Evolutionary conservation across 92 coral and sea anemone genomes (phyloP).

Genomic region (Chrysogorgia sp.): DNA sequence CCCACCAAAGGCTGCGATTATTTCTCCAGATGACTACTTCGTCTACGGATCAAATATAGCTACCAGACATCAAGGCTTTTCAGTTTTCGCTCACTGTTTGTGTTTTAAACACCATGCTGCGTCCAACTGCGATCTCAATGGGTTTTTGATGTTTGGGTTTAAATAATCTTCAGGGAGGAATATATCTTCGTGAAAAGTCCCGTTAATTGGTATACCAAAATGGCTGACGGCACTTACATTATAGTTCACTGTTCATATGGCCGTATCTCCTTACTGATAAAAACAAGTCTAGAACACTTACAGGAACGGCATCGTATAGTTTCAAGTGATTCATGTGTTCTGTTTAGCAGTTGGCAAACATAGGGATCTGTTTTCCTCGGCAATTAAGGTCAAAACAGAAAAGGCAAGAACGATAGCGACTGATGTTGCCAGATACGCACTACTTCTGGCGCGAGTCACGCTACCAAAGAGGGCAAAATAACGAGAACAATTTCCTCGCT

Average conservation of each 20-base stretch:
- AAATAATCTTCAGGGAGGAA: not conserved
- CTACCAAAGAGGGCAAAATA: no score
- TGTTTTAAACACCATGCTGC: not conserved
- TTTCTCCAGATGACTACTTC: not conserved
- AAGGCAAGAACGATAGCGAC: not conserved
- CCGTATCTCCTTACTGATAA: not conserved
- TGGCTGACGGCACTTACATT: not conserved
- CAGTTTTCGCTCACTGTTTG: not conserved
- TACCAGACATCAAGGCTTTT: not conserved
- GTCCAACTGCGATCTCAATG: conserved; percentile 2
- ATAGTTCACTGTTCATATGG: not conserved
- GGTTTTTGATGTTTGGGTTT: conserved; percentile 5
- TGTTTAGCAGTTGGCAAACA: not conserved
- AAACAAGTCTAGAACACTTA: no score
- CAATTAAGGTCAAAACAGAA: not conserved
- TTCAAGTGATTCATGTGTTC: not conserved
- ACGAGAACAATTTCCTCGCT: no score
- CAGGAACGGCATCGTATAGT: no score
- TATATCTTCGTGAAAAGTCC: not conserved
- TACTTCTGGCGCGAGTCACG: not conserved
- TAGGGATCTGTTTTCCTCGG: not conserved
- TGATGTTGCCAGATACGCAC: not conserved
- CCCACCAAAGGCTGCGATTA: not conserved
- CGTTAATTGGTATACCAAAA: not conserved
- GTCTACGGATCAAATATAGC: not conserved